Base-by-base conservation (phyloP, 1,140 invertebrate genomes). In the Vanessa atalanta region DNA sequence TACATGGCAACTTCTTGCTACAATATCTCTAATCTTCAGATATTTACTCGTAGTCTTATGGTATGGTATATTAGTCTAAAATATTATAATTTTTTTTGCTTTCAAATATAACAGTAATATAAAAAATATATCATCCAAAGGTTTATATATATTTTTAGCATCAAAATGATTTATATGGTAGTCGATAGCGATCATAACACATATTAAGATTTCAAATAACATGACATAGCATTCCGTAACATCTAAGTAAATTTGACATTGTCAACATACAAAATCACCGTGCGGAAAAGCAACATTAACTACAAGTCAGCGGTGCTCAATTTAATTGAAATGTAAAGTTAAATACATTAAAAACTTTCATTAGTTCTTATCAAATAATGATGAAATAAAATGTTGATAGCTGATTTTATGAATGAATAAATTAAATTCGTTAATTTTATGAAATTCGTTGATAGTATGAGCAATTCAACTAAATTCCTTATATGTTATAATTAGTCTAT, bases 241-340 rank as follows among this genome's bases (percentile, higher is more conserved):
- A 61, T 70, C 16, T 57, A 57, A 43, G 26, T 61, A 48, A 61
- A 55, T 15, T 23, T 43, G 31, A n/a, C 31, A 69, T 47, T 60
- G 3, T 47, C 20, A 7, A n/a, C 69, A 50, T 50, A 61, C 26
- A 71, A 64, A 70, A 37, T 47, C 23, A 69, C 23, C 50, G 68
- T 70, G 68, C 68, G 61, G 20, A 14, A 47, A 73, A 73, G 47
- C 47, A 47, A 72, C 43, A 72, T 37, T 31, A 50, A 16, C 23
- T 50, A 51, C n/a, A 43, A 66, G 47, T 43, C 26, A 60, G 51
- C 13, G 1, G 65, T 67, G 66, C 53, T 47, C 50, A 74, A 65
- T 65, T 61, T 65, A 69, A 69, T 64, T 65, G 55, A 69, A 65
- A 69, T 68, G 50, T 74, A 51, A 55, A 69, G 61, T 71, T 71